Conservation (phyloP, 1,140 invertebrate genomes). For the Phymastichus coffea region DNA sequence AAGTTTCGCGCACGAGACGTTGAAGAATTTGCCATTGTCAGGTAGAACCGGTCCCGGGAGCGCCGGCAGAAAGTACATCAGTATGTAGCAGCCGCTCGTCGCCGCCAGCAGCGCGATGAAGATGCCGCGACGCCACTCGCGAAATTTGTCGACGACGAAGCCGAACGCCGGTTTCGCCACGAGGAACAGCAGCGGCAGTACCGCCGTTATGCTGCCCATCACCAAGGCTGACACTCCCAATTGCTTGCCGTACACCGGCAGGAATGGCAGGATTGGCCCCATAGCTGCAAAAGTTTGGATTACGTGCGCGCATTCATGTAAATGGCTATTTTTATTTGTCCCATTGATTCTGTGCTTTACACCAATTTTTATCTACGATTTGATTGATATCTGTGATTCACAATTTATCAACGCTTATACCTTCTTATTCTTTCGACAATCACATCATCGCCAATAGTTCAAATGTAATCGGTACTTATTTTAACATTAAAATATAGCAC, state of each 20-base stretch:
- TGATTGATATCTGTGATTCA: too few species aligned
- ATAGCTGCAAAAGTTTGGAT: slow-evolving; percentile 60
- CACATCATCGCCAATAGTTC: too few species aligned
- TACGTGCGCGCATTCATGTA: not conserved
- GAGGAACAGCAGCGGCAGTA: slow-evolving; percentile 71
- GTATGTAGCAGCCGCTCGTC: slow-evolving; percentile 64
- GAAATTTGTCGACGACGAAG: slow-evolving; percentile 67
- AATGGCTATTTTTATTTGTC: not conserved
- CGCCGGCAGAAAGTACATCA: slow-evolving; percentile 67
- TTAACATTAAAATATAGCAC: too few species aligned
- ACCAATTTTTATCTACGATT: too few species aligned
- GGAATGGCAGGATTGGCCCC: slow-evolving; percentile 73
- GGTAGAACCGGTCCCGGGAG: slow-evolving; percentile 41
- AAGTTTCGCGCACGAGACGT: slow-evolving; percentile 37
- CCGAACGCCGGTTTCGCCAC: slow-evolving; percentile 73
- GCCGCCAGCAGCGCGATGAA: slow-evolving; percentile 65
- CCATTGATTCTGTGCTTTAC: too few species aligned
- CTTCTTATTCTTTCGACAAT: too few species aligned
- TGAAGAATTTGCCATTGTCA: slow-evolving; percentile 35
- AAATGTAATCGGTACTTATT: too few species aligned
- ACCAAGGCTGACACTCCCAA: slow-evolving; percentile 70
- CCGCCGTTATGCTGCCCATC: slow-evolving; percentile 71
- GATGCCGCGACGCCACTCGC: slow-evolving; percentile 65
- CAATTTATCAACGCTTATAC: too few species aligned
- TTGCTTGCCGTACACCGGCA: slow-evolving; percentile 73